Base-by-base conservation (phyloP, 2,888 invertebrate genomes). In the Epicampocera succincta region DNA sequence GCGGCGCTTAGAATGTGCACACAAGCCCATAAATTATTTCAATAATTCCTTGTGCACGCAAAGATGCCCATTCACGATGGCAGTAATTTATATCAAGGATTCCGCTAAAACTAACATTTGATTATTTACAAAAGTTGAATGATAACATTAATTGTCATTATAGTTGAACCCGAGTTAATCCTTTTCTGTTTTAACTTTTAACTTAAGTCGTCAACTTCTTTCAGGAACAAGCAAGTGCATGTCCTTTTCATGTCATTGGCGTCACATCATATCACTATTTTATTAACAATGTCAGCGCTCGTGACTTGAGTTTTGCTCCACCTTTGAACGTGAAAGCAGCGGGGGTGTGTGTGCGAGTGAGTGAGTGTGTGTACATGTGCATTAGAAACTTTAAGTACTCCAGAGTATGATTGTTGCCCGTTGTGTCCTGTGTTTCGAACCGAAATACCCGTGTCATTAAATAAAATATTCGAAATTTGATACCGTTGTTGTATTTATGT, bases 1-100 rank as follows among this genome's bases (percentile, higher is more conserved):
- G 58, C 21, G 82, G 82, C 82, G 82, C 78, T 82, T 61, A 78
- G 74, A 54, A 33, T 68, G 56, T 60, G 52, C 13, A 74, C 42
- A 76, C 68, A 72, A 63, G 48, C 63, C 48, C 33, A 73, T 33
- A 65, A 9, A 63, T 38, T 54, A 33, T 73, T 44, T 17, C 17
- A n/a, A 40, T 9, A 38, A 40, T 17, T 58, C 5, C 4, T 48
- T 29, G 13, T 25, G 13, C 11, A 42, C 19, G 17, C 25, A 25
- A 48, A 11, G 56, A 9, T 63, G 33, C 25, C 13, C 60, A 52
- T 17, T 52, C 52, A 52, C 71, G 15, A 44, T 25, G 54, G 44
- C 33, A 54, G 38, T 50, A 19, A 54, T 13, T 33, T 12, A 66
- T 66, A 46, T 72, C 40, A 76, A 60, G 75, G 61, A 72, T 71